Evolutionary conservation across 2,113 vertebrate species (phyloP), one percentile per base, ranked within the genome.

Genomic region (Isichthys henryi): DNA sequence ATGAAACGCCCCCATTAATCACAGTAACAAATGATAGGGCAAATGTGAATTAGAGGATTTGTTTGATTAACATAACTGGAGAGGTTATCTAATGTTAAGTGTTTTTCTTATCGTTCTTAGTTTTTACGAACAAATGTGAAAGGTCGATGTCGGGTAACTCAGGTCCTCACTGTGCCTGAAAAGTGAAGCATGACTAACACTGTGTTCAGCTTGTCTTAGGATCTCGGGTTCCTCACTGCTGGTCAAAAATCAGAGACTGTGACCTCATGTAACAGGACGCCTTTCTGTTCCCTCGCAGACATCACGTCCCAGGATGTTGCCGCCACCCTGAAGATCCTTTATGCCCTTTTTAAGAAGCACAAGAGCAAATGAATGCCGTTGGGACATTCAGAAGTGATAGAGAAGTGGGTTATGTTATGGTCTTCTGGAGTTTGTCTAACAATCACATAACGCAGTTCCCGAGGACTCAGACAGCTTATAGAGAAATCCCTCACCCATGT

Each of bases 301-400:
- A 95, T 99, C 0, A 96, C 98, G 90, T 97, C 96, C 0, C 94
- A 96, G 94, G 96, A 99, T 19, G 0, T 46, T 23, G 93, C 94
- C 87, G 91, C 96, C 70, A 97, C 95, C 0, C 91, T 98, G 93
- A 93, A 95, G 84, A 91, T 99, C 91, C 95, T 99, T 15, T 97
- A 98, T 43, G 92, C 95, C 88, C 93, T 99, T 62, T 98, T 97
- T 89, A 94, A 91, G 92, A 98, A 94, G 91, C 95, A 99, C 93
- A 95, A 96, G 92, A 77, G 88, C 89, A 95, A 94, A 89, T 95
- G 92, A 96, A 84, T 77, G 13, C 50, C 10, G 88, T 89, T 15
- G 17, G 21, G 11, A 39, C 11, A 56, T n/a, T 13, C 3, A 6
- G 85, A 86, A 27, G 27, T 19, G 49, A 27, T 7, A 52, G 15